A percentile compares a stretch with the other conserved stretches of the same genome.
phyloP scores from a whole-genome alignment of 2,888 invertebrate species.

The Hyposoter didymator region DNA sequence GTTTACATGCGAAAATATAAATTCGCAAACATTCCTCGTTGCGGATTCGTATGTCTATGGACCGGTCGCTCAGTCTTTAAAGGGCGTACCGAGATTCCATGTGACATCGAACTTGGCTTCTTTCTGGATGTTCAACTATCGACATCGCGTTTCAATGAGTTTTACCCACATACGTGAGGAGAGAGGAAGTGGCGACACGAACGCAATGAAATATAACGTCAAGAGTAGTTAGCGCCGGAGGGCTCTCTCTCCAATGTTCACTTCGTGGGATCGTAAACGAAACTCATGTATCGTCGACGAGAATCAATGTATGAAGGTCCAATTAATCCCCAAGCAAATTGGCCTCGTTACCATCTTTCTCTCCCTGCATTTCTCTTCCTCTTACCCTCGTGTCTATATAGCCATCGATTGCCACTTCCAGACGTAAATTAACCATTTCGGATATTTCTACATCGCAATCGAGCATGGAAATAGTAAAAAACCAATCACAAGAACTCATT shows the following conservation, averaged over 20 bases:
- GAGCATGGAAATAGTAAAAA: conserved; percentile 1
- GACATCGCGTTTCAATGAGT: conserved; percentile 29
- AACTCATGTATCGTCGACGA: conserved; percentile 58
- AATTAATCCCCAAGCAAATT: conserved; percentile 69
- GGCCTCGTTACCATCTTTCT: conserved; percentile 60
- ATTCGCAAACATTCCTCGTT: conserved; percentile 40
- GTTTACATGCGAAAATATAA: conserved; percentile 58
- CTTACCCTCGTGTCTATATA: not conserved
- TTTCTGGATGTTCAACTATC: not conserved
- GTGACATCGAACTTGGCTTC: not conserved
- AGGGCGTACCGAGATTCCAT: not conserved
- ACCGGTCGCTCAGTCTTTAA: not conserved
- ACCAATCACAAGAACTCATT: not conserved
- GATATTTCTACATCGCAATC: conserved; percentile 7
- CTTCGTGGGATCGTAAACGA: conserved; percentile 30
- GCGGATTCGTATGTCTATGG: not conserved
- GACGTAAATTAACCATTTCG: conserved; percentile 39
- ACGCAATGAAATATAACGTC: conserved; percentile 62
- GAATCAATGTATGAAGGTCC: conserved; percentile 67
- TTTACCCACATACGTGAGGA: conserved; percentile 4
- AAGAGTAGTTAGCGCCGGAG: conserved; percentile 37
- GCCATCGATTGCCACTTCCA: not conserved
- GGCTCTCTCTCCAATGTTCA: conserved; percentile 19
- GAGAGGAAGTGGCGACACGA: conserved; percentile 62
- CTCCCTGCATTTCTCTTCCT: not conserved